These are phyloP conservation scores for Steromphala cineraria DNA, from an alignment of 2,888 invertebrate genomes.

Conservation along the genomic window DNA sequence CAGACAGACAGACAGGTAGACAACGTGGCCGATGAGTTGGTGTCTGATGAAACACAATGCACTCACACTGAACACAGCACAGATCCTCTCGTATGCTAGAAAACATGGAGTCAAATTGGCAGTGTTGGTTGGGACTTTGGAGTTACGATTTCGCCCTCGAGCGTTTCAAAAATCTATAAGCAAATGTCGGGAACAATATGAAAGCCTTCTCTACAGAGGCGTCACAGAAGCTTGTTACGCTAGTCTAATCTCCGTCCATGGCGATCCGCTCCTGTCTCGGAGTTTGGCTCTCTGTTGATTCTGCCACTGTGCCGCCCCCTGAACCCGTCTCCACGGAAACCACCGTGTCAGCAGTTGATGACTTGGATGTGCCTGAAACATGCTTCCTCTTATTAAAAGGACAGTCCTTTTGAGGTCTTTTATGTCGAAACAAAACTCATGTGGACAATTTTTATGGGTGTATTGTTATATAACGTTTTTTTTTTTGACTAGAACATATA, in stretches of 20 bases:
- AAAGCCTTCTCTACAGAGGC: neutral
- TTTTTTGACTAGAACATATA: too few relatives aligned
- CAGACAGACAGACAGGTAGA: neutral
- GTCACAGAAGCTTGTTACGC: neutral
- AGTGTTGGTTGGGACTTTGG: neutral
- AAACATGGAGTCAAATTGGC: neutral
- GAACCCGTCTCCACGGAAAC: constrained; percentile 40
- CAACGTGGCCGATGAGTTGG: neutral
- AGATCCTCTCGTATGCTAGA: neutral
- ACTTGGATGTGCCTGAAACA: constrained; percentile 40
- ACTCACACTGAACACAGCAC: neutral
- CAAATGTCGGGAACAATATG: neutral
- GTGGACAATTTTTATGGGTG: too few relatives aligned
- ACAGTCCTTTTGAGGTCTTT: too few relatives aligned
- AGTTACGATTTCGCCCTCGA: neutral
- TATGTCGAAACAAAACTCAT: too few relatives aligned
- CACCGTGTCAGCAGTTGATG: constrained; percentile 44
- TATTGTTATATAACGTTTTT: too few relatives aligned
- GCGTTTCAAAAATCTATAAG: constrained; percentile 2
- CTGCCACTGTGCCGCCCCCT: neutral
- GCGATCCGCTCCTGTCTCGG: constrained; percentile 15
- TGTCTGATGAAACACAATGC: neutral
- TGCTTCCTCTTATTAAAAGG: neutral
- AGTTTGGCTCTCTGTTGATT: neutral
- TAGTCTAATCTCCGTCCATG: constrained; percentile 16